phyloP scores from a whole-genome alignment of 2,797 vertebrate genomes.

The Coregonus ussuriensis region DNA sequence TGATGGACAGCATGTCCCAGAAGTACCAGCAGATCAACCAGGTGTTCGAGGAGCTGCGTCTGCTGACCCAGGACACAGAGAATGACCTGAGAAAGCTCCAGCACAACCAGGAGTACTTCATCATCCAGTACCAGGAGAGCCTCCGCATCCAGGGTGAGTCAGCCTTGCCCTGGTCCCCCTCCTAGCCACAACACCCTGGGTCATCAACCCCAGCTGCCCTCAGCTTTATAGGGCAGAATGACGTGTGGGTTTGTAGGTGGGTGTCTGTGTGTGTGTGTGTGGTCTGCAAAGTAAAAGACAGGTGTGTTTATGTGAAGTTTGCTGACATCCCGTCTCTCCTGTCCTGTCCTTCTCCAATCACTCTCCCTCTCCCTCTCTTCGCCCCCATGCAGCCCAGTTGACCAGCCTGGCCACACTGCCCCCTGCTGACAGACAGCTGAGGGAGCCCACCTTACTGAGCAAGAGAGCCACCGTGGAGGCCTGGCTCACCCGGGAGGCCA shows the following conservation, averaged over 20 bases:
- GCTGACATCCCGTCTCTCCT: not conserved
- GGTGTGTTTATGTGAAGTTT: not conserved
- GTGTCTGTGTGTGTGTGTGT: conserved; percentile 2
- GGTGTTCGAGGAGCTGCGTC: conserved; percentile 64
- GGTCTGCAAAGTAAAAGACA: not conserved
- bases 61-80: conserved; percentile 85
- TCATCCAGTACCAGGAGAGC: conserved; percentile 89
- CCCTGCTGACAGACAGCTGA: conserved; percentile 82
- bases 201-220: not conserved
- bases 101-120: conserved; percentile 88
- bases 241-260: conserved; percentile 14
- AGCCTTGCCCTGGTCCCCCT: not conserved
- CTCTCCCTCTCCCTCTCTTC: not conserved
- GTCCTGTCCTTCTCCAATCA: conserved; percentile 18
- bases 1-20: conserved; percentile 84
- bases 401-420: conserved; percentile 84
- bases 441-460: conserved; percentile 88
- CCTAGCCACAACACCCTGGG: not conserved
- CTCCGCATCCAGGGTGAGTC: conserved; percentile 81
- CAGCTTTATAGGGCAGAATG: not conserved
- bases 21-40: conserved; percentile 89
- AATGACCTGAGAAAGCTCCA: conserved; percentile 86
- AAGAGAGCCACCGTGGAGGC: conserved; percentile 88
- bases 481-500: conserved; percentile 92
- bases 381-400: conserved; percentile 81